These are phyloP conservation scores for Pogonocherus hispidulus DNA, from an alignment of 2,888 invertebrate genomes.

Conservation along the genomic window DNA sequence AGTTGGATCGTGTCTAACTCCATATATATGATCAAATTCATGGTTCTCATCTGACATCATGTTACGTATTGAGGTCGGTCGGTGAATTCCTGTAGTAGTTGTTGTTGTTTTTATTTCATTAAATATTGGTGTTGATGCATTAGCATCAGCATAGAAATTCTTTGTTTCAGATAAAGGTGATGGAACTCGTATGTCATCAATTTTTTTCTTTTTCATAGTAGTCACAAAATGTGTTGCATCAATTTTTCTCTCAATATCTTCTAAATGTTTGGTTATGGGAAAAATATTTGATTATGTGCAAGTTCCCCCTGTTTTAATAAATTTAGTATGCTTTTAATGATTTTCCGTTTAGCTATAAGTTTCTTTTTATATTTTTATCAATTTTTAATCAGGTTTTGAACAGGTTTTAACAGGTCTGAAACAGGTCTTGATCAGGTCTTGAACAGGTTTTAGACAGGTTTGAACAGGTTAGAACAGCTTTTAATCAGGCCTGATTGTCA, in stretches of 20 bases:
- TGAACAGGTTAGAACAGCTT: not conserved
- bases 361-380: not conserved
- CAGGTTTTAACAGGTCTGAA: too few species aligned
- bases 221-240: conserved; percentile 21
- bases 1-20: conserved; percentile 16
- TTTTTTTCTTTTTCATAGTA: not conserved
- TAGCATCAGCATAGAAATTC: not conserved
- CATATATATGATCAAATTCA: conserved; percentile 29
- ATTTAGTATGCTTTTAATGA: not conserved
- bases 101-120: not conserved
- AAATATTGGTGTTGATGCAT: too few species aligned
- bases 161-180: not conserved
- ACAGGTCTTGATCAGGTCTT: too few species aligned
- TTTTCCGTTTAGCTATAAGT: not conserved
- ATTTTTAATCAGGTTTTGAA: too few species aligned
- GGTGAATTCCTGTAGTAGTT: not conserved
- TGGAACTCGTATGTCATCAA: not conserved
- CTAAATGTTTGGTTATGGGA: not conserved
- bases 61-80: conserved; percentile 12
- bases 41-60: too few species aligned
- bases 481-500: not conserved
- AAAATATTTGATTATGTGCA: not conserved
- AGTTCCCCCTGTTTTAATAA: not conserved
- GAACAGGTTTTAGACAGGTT: too few species aligned
- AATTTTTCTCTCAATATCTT: not conserved